A percentile compares a stretch with the other conserved stretches of the same genome.
Evolutionary conservation across 2,113 vertebrate species (phyloP).

Genomic region (Rhegmatorhina hoffmannsi): DNA sequence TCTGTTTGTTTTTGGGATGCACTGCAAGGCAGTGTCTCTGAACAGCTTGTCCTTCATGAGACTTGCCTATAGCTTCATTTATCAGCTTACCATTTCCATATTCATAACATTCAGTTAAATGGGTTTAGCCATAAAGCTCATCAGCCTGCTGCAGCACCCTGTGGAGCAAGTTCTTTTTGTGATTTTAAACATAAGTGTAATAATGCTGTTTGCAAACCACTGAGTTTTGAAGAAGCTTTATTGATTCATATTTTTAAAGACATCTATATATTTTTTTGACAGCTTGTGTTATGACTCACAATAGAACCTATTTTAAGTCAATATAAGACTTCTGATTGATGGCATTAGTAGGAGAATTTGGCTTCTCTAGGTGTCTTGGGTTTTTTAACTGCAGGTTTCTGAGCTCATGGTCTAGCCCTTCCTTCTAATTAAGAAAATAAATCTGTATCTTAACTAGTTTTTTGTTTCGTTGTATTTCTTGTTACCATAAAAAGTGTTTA

Average conservation of each 20-base stretch:
- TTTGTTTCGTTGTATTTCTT: not conserved
- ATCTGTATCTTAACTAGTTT: not conserved
- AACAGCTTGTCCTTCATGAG: not conserved
- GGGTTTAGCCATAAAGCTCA: conserved; percentile 4
- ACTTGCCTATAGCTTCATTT: not conserved
- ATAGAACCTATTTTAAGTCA: not conserved
- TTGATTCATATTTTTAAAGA: conserved; percentile 7
- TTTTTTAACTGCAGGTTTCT: not conserved
- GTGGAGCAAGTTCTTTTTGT: not conserved
- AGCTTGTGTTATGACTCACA: not conserved
- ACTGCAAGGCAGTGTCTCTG: not conserved
- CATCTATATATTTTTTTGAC: not conserved
- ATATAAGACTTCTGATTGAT: not conserved
- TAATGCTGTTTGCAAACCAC: conserved; percentile 21
- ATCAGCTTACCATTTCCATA: not conserved
- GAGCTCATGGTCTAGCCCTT: not conserved
- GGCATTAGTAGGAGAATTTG: not conserved
- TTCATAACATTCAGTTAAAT: not conserved
- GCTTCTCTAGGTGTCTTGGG: not conserved
- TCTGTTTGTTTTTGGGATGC: not conserved
- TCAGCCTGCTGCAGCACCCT: not conserved
- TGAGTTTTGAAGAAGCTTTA: not conserved
- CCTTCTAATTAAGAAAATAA: not conserved
- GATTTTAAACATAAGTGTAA: not conserved
- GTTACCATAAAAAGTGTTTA: not conserved